These are phyloP conservation scores for Brachionus sp. DNA, from an alignment of 1,140 invertebrate genomes.

Conservation along the genomic window DNA sequence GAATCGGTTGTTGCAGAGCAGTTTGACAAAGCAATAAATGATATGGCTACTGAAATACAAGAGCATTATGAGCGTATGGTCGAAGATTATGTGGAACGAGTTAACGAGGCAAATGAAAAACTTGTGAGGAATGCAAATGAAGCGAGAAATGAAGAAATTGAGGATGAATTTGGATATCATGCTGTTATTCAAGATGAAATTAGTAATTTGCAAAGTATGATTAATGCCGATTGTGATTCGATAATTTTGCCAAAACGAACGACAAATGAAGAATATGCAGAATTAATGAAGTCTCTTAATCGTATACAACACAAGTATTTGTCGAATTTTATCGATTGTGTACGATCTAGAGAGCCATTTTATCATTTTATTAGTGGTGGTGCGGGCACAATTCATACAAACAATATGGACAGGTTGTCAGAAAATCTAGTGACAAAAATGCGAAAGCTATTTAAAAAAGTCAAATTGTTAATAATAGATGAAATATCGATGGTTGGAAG, in stretches of 20 bases:
- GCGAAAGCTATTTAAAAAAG: not conserved
- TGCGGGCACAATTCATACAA: not conserved
- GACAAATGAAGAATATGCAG: not conserved
- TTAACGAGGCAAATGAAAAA: not conserved
- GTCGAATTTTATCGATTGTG: not conserved
- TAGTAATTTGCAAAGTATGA: not conserved
- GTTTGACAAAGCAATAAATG: not conserved
- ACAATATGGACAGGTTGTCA: not conserved
- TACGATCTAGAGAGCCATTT: not conserved
- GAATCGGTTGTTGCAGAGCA: not conserved
- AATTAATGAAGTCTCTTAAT: not conserved
- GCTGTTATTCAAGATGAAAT: not conserved
- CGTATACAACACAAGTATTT: not conserved
- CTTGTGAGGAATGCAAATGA: not conserved
- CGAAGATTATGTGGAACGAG: not conserved
- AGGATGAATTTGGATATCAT: constrained; percentile 12
- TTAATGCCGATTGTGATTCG: not conserved
- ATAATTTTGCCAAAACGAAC: not conserved
- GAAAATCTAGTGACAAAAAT: not conserved
- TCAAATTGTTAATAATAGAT: not conserved
- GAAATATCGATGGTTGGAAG: not conserved
- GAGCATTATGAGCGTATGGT: not conserved
- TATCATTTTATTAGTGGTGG: constrained; percentile 20
- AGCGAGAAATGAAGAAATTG: not conserved
- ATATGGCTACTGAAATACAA: not conserved